phyloP scores from a whole-genome alignment of 1,140 invertebrate species.

The Dendroctonus ponderosae region DNA sequence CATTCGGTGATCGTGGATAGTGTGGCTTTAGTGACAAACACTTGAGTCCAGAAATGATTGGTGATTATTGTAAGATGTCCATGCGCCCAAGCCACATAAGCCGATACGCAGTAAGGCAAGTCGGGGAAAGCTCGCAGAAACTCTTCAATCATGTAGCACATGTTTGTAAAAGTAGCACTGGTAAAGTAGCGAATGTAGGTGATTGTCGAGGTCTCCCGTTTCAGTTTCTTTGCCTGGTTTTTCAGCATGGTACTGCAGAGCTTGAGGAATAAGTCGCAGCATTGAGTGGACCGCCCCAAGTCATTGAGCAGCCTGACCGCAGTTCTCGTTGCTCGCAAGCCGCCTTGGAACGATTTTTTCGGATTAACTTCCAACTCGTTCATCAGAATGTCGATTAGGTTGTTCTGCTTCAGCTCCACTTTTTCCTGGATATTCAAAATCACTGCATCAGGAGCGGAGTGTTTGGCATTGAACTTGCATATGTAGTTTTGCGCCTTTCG shows the following conservation, averaged over 20 bases:
- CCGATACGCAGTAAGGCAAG: constrained; percentile 71
- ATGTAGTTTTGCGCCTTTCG: constrained; percentile 68
- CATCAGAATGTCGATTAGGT: constrained; percentile 80
- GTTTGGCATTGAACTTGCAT: constrained; percentile 49
- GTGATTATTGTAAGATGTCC: constrained; percentile 81
- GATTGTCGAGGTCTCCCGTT: constrained; percentile 82
- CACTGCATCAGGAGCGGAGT: constrained; percentile 39
- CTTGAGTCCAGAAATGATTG: constrained; percentile 81
- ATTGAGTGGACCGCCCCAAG: constrained; percentile 74
- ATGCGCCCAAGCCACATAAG: constrained; percentile 88
- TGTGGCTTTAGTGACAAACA: constrained; percentile 87
- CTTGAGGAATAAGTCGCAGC: constrained; percentile 83
- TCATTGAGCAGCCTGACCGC: constrained; percentile 86
- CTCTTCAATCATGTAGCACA: constrained; percentile 83
- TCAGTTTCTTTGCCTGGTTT: constrained; percentile 79
- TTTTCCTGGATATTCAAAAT: constrained; percentile 52
- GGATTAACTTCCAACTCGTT: constrained; percentile 85
- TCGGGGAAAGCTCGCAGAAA: constrained; percentile 80
- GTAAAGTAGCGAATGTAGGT: constrained; percentile 83
- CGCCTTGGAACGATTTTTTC: constrained; percentile 90
- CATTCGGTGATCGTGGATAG: constrained; percentile 84
- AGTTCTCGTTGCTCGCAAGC: constrained; percentile 79
- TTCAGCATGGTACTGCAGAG: constrained; percentile 81
- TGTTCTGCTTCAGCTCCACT: constrained; percentile 70
- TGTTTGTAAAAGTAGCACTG: constrained; percentile 83